Evolutionary conservation across 2,888 invertebrate genomes (phyloP).

Genomic region (Mimumesa dahlbomi): DNA sequence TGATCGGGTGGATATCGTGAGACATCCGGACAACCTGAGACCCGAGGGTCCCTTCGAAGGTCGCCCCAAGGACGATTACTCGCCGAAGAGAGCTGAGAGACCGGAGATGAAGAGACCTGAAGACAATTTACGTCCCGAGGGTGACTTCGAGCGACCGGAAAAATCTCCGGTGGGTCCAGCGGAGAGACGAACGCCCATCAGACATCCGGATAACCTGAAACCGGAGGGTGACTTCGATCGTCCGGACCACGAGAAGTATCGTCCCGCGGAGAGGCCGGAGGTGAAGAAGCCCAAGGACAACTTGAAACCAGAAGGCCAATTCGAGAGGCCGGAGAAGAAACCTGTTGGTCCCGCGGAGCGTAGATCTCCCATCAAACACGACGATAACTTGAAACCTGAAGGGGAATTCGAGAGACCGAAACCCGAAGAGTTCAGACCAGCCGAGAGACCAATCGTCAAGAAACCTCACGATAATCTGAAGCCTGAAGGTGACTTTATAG

Average conservation of each 20-base stretch:
- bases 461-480: slow-evolving; percentile 81
- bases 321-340: slow-evolving; percentile 68
- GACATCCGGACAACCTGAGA: slow-evolving; percentile 83
- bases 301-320: slow-evolving; percentile 75
- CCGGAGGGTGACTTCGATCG: slow-evolving; percentile 82
- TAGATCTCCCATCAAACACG: slow-evolving; percentile 81
- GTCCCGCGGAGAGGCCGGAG: slow-evolving; percentile 75
- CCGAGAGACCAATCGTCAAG: slow-evolving; percentile 74
- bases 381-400: slow-evolving; percentile 82
- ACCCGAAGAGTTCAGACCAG: slow-evolving; percentile 75
- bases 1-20: slow-evolving; percentile 81
- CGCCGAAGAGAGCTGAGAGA: slow-evolving; percentile 81
- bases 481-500: slow-evolving; percentile 81
- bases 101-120: slow-evolving; percentile 82
- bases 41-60: slow-evolving; percentile 73
- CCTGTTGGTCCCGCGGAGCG: slow-evolving; percentile 79
- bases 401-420: slow-evolving; percentile 76
- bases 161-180: slow-evolving; percentile 68
- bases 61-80: slow-evolving; percentile 62
- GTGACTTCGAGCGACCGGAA: slow-evolving; percentile 77
- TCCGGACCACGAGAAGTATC: slow-evolving; percentile 79
- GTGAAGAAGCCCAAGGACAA: slow-evolving; percentile 76
- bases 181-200: slow-evolving; percentile 75
- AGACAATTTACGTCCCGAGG: slow-evolving; percentile 81
- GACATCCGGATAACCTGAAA: slow-evolving; percentile 82